phyloP scores from a whole-genome alignment of 2,888 invertebrate species.

The Unio pictorum region DNA sequence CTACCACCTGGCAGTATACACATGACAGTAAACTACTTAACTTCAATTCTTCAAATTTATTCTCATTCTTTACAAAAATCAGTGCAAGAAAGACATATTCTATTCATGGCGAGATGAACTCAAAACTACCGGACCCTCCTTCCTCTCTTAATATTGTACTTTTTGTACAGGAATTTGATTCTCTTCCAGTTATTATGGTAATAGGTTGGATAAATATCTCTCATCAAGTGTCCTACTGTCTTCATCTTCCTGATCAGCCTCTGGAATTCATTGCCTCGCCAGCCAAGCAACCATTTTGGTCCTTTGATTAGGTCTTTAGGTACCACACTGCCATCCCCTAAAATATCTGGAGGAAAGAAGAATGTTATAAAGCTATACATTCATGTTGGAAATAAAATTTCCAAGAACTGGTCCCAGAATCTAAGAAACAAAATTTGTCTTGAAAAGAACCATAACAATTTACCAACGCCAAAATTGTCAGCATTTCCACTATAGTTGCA shows the following conservation, averaged over 20 bases:
- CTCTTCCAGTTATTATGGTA: constrained; percentile 60
- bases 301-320: constrained; percentile 87
- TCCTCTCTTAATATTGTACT: constrained; percentile 55
- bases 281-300: constrained; percentile 91
- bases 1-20: too few relatives aligned
- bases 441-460: too few relatives aligned
- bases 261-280: constrained; percentile 84
- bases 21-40: too few relatives aligned
- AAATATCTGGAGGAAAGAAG: constrained; percentile 77
- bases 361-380: background rate
- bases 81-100: too few relatives aligned
- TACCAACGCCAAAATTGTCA: too few relatives aligned
- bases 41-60: too few relatives aligned
- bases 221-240: constrained; percentile 52
- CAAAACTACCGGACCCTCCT: background rate
- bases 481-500: too few relatives aligned
- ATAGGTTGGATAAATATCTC: constrained; percentile 54
- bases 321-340: constrained; percentile 87
- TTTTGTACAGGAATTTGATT: constrained; percentile 60
- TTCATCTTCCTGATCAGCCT: constrained; percentile 56
- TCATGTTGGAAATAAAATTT: too few relatives aligned
- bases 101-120: too few relatives aligned
- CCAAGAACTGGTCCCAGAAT: too few relatives aligned
- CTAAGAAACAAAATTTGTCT: too few relatives aligned
- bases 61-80: too few relatives aligned